Percentiles rank a stretch among this genome's conserved stretches.
These are phyloP conservation scores for Beris morrisii DNA, from an alignment of 2,888 invertebrate genomes.

Conservation along the genomic window DNA sequence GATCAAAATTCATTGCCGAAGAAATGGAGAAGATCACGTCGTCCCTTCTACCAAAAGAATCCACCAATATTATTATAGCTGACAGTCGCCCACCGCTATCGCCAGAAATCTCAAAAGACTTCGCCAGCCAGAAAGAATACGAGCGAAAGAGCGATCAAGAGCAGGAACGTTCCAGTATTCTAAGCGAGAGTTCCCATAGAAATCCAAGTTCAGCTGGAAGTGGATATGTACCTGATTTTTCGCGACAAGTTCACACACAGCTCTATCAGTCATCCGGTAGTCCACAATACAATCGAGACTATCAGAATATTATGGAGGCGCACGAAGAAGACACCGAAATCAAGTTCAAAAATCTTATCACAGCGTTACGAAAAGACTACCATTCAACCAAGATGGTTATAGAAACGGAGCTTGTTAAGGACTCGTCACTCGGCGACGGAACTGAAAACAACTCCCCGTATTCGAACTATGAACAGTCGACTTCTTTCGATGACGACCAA, in stretches of 20 bases:
- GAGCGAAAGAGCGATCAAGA: constrained; percentile 37
- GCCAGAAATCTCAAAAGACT: constrained; percentile 37
- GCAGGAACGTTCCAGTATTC: constrained; percentile 38
- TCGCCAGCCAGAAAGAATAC: constrained; percentile 36
- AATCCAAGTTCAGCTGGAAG: constrained; percentile 36
- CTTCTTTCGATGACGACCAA: constrained; percentile 7
- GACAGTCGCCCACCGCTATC: constrained; percentile 34
- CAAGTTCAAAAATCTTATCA: constrained; percentile 45
- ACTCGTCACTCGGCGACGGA: not conserved
- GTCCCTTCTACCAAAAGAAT: constrained; percentile 28
- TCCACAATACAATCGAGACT: constrained; percentile 11
- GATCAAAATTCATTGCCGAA: constrained; percentile 37
- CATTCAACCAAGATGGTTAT: constrained; percentile 23
- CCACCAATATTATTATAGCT: not conserved
- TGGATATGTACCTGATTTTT: constrained; percentile 34
- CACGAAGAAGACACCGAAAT: constrained; percentile 27
- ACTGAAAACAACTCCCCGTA: not conserved
- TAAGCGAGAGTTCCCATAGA: constrained; percentile 38
- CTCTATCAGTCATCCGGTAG: constrained; percentile 1
- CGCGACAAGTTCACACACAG: not conserved
- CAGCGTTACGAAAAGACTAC: constrained; percentile 48
- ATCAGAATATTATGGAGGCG: constrained; percentile 27
- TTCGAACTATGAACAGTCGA: constrained; percentile 10
- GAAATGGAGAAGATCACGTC: constrained; percentile 41
- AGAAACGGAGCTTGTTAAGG: constrained; percentile 18